These are phyloP conservation scores for Atopsyche davidsoni DNA, from an alignment of 1,140 invertebrate species.

Conservation along the genomic window DNA sequence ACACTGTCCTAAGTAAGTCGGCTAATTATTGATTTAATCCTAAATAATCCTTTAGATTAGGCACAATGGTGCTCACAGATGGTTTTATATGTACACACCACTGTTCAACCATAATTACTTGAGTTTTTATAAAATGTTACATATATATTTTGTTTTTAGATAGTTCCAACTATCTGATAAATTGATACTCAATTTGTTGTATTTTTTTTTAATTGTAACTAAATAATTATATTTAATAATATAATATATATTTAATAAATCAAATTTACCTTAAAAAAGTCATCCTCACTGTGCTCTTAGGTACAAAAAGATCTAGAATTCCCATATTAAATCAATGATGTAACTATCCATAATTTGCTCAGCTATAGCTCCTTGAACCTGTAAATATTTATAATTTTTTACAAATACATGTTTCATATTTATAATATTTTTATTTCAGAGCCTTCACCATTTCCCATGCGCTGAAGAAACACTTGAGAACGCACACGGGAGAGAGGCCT, in stretches of 20 bases:
- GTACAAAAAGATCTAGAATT: background rate
- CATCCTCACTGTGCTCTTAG: background rate
- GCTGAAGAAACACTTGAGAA: slow-evolving; percentile 25
- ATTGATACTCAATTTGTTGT: background rate
- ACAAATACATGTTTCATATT: slow-evolving; percentile 3
- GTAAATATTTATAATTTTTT: background rate
- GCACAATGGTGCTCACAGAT: no score
- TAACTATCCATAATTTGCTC: background rate
- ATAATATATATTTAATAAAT: slow-evolving; percentile 1
- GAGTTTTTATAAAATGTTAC: background rate
- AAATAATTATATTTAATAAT: background rate
- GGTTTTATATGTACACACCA: no score
- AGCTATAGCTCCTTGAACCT: background rate
- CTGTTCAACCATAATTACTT: background rate
- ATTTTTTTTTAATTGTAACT: slow-evolving; percentile 3
- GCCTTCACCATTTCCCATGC: slow-evolving; percentile 24
- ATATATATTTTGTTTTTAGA: background rate
- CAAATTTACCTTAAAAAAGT: background rate
- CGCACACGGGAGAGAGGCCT: slow-evolving; percentile 24
- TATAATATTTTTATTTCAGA: slow-evolving; percentile 15
- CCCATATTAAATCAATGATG: background rate
- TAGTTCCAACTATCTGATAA: background rate
- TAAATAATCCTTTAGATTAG: no score
- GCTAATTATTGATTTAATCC: no score
- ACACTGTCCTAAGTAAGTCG: slow-evolving; percentile 21